A percentile compares a stretch with the other conserved stretches of the same genome.
phyloP scores from a whole-genome alignment of 2,888 invertebrate species.

The Leucania comma region DNA sequence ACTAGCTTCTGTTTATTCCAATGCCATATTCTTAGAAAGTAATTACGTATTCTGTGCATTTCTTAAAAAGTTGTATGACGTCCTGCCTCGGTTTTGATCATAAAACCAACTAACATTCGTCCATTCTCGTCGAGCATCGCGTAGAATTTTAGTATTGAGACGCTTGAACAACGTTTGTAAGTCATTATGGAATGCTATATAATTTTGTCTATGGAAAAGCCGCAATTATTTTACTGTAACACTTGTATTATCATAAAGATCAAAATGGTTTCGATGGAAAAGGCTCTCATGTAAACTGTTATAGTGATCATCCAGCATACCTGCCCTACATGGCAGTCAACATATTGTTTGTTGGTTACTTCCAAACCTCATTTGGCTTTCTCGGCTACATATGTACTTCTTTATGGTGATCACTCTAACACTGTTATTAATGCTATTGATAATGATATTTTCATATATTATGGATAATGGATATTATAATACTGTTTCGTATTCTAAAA shows the following conservation, averaged over 20 bases:
- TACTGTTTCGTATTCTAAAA: slow-evolving; percentile 79
- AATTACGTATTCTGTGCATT: slow-evolving; percentile 33
- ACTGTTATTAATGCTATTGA: slow-evolving; percentile 69
- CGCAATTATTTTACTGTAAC: slow-evolving; percentile 54
- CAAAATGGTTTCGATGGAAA: slow-evolving; percentile 74
- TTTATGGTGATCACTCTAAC: slow-evolving; percentile 74
- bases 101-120: slow-evolving; percentile 23
- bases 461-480: slow-evolving; percentile 76
- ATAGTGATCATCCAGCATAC: slow-evolving; percentile 74
- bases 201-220: slow-evolving; percentile 59
- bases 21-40: slow-evolving; percentile 40
- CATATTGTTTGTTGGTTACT: slow-evolving; percentile 40
- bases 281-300: slow-evolving; percentile 81
- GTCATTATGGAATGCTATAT: slow-evolving; percentile 49
- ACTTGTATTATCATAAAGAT: slow-evolving; percentile 61
- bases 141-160: slow-evolving; percentile 69
- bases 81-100: slow-evolving; percentile 30
- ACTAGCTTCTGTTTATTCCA: slow-evolving; percentile 40
- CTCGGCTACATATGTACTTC: slow-evolving; percentile 41
- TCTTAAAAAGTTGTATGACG: slow-evolving; percentile 9
- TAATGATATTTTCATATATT: slow-evolving; percentile 80
- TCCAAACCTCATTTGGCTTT: slow-evolving; percentile 21
- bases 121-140: slow-evolving; percentile 65
- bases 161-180: slow-evolving; percentile 66
- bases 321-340: slow-evolving; percentile 60